Base-by-base conservation (phyloP, 2,113 vertebrate species). In the Pleuronectes platessa region DNA sequence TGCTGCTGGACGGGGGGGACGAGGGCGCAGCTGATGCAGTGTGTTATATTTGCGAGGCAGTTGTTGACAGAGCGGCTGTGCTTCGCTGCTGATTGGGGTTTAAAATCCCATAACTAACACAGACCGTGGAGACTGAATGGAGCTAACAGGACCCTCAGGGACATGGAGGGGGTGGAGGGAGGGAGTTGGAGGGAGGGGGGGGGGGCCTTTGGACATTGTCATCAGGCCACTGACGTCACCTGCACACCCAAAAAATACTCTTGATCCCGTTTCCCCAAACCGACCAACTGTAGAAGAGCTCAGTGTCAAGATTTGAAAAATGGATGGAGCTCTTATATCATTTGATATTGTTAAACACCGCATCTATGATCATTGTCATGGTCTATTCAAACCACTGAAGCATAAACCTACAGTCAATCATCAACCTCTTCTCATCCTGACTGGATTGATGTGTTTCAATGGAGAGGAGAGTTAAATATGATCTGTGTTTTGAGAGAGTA, bases 191-290 rank as follows among this genome's bases (percentile, higher is more conserved):
- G 11, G 51, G 75, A 71, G 58, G 71, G 60, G 76, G 60, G 76
- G 66, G 73, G 68, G 59, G 54, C 21, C 56, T 55, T 80, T 42
- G 60, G 77, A 82, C 40, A 14, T 3, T 82, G 77, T 83, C 81
- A 85, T 84, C 89, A 84, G 78, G 68, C 68, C 80, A 83, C 74
- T 86, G 78, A 86, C 58, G 68, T 84, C 85, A 85, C 60, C 26
- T 0, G 7, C 69, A 68, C 68, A 18, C 64, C 64, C 81, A 42
- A 71, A 54, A 55, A 81, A 66, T 31, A 63, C 72, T 74, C 23
- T 61, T 18, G 1, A 51, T 68, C 40, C 31, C 56, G 27, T 55
- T 73, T 37, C 45, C 63, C 47, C 53, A 12, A 21, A 24, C 10
- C 13, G 35, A 62, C 31, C 31, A 31, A 69, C 31, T 5, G 18